Evolutionary conservation across 2,888 invertebrate genomes (phyloP).

Genomic region (Mantis religiosa): DNA sequence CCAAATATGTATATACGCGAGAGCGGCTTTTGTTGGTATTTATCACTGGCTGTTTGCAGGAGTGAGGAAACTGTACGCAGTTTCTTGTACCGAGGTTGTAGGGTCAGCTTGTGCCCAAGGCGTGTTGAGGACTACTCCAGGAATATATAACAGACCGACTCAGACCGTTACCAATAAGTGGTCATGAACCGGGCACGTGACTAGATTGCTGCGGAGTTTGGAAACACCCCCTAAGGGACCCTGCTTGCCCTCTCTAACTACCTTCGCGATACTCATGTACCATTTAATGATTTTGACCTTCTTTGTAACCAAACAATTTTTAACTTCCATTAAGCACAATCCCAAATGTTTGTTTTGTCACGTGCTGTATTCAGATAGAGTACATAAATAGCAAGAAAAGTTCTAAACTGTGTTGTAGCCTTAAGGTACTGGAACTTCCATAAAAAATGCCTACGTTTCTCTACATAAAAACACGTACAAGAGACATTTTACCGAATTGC

Average conservation of each 20-base stretch:
- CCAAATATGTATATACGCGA: too few relatives aligned
- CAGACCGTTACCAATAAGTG: constrained; percentile 15
- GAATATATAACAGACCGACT: neutral
- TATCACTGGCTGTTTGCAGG: neutral
- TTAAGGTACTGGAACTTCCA: neutral
- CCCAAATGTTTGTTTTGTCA: neutral
- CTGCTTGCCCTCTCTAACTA: neutral
- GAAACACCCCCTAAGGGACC: neutral
- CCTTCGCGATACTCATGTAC: neutral
- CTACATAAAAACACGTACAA: neutral
- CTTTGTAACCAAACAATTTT: neutral
- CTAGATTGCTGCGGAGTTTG: neutral
- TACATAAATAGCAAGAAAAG: neutral
- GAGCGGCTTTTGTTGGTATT: too few relatives aligned
- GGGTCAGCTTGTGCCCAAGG: neutral
- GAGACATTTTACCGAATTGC: neutral
- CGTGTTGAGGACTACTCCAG: neutral
- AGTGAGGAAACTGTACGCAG: neutral
- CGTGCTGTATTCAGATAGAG: neutral
- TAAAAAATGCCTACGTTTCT: neutral
- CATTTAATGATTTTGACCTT: neutral
- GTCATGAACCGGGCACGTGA: constrained; percentile 23
- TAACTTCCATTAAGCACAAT: neutral
- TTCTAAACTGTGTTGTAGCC: neutral
- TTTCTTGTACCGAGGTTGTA: neutral